These are phyloP conservation scores for Pristionchus maxplancki DNA, from an alignment of 2,888 invertebrate genomes.

Conservation along the genomic window DNA sequence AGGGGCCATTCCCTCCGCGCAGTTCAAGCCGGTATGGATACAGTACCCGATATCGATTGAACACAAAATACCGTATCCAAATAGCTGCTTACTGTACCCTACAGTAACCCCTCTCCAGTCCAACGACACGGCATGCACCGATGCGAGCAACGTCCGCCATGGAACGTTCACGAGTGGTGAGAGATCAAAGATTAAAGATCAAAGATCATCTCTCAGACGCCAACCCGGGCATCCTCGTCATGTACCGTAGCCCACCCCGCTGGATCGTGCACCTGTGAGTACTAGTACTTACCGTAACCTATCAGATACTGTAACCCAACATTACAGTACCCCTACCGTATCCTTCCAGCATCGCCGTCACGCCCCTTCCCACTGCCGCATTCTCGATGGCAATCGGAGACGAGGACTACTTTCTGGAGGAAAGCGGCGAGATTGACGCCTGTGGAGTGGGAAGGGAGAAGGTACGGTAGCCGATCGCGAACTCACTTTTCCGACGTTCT, in stretches of 20 bases:
- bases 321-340: neutral
- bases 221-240: conserved; percentile 16
- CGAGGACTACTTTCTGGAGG: neutral
- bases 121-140: neutral
- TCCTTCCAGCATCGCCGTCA: conserved; percentile 7
- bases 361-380: neutral
- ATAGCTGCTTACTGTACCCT: neutral
- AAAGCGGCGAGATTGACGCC: neutral
- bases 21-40: neutral
- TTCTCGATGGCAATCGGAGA: conserved; percentile 19
- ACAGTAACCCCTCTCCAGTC: neutral
- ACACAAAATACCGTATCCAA: no score
- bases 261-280: conserved; percentile 41
- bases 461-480: neutral
- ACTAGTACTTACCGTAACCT: no score
- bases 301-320: neutral
- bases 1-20: conserved; percentile 14
- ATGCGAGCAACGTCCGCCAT: neutral
- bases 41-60: neutral
- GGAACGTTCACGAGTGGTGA: conserved; percentile 1
- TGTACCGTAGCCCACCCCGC: neutral
- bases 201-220: neutral
- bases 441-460: neutral
- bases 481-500: neutral
- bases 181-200: neutral